Evolutionary conservation across 2,888 invertebrate species (phyloP).

Genomic region (Aleiodes testaceus): DNA sequence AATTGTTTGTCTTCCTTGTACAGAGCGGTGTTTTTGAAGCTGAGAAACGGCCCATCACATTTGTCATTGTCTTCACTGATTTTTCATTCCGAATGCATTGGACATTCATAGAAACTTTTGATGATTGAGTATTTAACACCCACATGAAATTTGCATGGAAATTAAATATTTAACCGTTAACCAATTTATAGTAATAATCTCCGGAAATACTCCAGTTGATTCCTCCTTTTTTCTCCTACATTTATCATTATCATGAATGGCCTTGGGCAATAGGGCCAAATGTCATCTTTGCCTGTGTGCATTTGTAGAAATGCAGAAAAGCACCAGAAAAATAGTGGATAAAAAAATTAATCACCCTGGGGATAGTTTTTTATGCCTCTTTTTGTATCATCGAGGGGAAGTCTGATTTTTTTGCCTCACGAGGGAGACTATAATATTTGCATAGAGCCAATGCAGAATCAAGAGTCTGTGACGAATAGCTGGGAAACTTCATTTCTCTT

Average conservation of each 20-base stretch:
- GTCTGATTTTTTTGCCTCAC: slow-evolving; percentile 45
- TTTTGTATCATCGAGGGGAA: slow-evolving; percentile 41
- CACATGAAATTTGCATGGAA: slow-evolving; percentile 35
- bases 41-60: slow-evolving; percentile 9
- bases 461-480: slow-evolving; percentile 66
- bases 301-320: too few relatives aligned
- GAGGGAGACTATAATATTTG: slow-evolving; percentile 65
- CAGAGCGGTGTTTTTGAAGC: slow-evolving; percentile 6
- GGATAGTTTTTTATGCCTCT: slow-evolving; percentile 8
- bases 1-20: slow-evolving; percentile 37
- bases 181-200: neutral
- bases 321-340: slow-evolving; percentile 53
- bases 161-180: slow-evolving; percentile 1
- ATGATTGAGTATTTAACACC: slow-evolving; percentile 45
- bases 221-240: too few relatives aligned
- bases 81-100: slow-evolving; percentile 59
- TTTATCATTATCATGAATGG: too few relatives aligned
- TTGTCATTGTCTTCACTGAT: slow-evolving; percentile 23
- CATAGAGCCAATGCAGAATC: slow-evolving; percentile 60
- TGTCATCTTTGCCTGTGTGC: too few relatives aligned
- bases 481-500: slow-evolving; percentile 54
- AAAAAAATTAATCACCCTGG: slow-evolving; percentile 36
- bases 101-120: slow-evolving; percentile 63
- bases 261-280: too few relatives aligned
- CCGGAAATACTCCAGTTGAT: neutral